Percentiles rank a stretch among this genome's conserved stretches.
Conservation (phyloP, 2,113 vertebrate species). For the Ctenomys sociabilis region DNA sequence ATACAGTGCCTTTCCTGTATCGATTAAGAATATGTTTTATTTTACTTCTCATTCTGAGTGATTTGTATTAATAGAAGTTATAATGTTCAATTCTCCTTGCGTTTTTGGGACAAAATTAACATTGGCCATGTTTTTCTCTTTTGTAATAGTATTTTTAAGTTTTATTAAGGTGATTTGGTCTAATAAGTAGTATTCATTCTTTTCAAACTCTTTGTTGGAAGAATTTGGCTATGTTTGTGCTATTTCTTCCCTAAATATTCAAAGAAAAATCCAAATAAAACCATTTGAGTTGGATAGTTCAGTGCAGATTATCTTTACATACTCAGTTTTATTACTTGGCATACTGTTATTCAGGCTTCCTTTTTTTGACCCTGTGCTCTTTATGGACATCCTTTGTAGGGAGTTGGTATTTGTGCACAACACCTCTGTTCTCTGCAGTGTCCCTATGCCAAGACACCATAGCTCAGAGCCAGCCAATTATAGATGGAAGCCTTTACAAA, state of each 20-base stretch:
- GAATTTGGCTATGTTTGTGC: not conserved
- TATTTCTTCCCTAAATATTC: constrained; percentile 35
- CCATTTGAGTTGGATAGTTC: not conserved
- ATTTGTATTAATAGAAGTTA: constrained; percentile 6
- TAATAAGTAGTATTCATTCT: not conserved
- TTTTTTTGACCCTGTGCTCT: not conserved
- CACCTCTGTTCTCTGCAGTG: too few relatives aligned
- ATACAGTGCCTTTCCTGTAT: not conserved
- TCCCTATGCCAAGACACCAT: too few relatives aligned
- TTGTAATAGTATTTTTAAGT: not conserved
- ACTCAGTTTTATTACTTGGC: not conserved
- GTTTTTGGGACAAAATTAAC: not conserved
- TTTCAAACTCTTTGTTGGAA: not conserved
- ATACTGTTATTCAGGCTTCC: not conserved
- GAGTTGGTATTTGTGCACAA: not conserved
- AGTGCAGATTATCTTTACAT: not conserved
- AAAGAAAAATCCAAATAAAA: not conserved
- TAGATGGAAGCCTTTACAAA: too few relatives aligned
- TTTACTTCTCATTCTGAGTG: not conserved
- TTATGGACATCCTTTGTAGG: not conserved
- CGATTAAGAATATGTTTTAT: not conserved
- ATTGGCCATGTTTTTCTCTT: not conserved
- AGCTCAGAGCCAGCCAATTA: too few relatives aligned
- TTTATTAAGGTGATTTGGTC: not conserved
- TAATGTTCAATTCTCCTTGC: not conserved